Conservation (phyloP, 2,797 vertebrate species). For the Molossus molossus region DNA sequence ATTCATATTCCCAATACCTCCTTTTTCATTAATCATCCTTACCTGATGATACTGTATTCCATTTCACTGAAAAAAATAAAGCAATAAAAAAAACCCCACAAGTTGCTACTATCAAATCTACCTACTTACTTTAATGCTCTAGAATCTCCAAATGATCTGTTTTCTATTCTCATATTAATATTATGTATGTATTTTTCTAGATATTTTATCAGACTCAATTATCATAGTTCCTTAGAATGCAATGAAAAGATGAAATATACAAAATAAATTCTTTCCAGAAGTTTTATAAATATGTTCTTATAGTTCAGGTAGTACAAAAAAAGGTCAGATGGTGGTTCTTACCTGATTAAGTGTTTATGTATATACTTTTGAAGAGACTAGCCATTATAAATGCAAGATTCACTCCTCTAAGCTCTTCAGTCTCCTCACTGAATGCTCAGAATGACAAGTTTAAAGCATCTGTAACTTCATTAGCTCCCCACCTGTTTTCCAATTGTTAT, state of each 20-base stretch:
- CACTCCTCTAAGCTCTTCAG: slow-evolving; percentile 20
- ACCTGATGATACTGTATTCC: not conserved
- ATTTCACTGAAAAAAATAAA: slow-evolving; percentile 19
- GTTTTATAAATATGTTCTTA: slow-evolving; percentile 52
- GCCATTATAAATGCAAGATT: slow-evolving; percentile 64
- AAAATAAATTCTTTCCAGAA: slow-evolving; percentile 60
- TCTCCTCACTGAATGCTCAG: slow-evolving; percentile 35
- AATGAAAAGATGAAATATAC: slow-evolving; percentile 56
- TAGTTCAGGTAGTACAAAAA: slow-evolving; percentile 63
- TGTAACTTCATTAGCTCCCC: slow-evolving; percentile 70
- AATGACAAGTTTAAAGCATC: slow-evolving; percentile 66
- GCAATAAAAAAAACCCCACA: not conserved
- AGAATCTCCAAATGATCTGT: not conserved
- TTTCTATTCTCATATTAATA: slow-evolving; percentile 58
- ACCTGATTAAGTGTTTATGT: slow-evolving; percentile 67
- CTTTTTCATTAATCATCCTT: not conserved
- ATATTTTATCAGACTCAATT: slow-evolving; percentile 43
- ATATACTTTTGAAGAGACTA: slow-evolving; percentile 61
- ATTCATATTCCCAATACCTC: not conserved
- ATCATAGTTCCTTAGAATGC: slow-evolving; percentile 47
- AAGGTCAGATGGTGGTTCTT: slow-evolving; percentile 63
- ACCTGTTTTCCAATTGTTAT: slow-evolving; percentile 70
- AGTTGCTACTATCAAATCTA: not conserved
- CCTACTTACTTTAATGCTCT: slow-evolving; percentile 1
- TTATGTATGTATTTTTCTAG: slow-evolving; percentile 61